These are phyloP conservation scores for Vultur gryphus DNA, from an alignment of 2,797 vertebrate species.

Conservation along the genomic window DNA sequence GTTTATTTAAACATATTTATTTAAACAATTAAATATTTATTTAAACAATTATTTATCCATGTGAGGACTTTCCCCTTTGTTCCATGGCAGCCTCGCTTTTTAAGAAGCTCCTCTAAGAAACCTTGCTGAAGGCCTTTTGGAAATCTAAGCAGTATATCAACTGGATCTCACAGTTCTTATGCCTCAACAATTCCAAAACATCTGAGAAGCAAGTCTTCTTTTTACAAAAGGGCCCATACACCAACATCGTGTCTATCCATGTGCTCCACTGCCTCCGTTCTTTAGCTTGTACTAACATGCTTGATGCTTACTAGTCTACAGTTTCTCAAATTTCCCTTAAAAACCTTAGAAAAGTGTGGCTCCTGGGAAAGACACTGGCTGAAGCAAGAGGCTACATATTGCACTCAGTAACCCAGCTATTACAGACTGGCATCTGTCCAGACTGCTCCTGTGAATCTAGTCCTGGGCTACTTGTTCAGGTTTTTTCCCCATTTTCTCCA, in stretches of 20 bases:
- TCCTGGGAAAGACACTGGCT: background rate
- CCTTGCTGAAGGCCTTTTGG: background rate
- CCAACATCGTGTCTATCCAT: background rate
- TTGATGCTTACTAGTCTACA: background rate
- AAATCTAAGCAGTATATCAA: background rate
- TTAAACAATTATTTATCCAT: background rate
- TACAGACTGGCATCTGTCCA: background rate
- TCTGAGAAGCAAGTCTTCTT: background rate
- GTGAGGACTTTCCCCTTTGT: background rate
- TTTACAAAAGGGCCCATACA: background rate
- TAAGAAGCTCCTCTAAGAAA: background rate
- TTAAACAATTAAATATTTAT: background rate
- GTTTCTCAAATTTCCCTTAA: background rate
- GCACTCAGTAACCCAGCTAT: background rate
- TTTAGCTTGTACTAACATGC: background rate
- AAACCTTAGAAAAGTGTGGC: background rate
- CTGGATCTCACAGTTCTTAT: background rate
- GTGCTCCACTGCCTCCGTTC: background rate
- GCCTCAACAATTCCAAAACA: background rate
- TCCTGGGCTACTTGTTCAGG: background rate
- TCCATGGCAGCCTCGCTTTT: background rate
- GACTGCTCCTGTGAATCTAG: background rate
- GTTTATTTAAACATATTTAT: background rate
- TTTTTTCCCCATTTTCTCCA: background rate
- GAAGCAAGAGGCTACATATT: background rate